These are phyloP conservation scores for Tachysurus fulvidraco DNA, from an alignment of 2,113 vertebrate genomes.

Conservation along the genomic window DNA sequence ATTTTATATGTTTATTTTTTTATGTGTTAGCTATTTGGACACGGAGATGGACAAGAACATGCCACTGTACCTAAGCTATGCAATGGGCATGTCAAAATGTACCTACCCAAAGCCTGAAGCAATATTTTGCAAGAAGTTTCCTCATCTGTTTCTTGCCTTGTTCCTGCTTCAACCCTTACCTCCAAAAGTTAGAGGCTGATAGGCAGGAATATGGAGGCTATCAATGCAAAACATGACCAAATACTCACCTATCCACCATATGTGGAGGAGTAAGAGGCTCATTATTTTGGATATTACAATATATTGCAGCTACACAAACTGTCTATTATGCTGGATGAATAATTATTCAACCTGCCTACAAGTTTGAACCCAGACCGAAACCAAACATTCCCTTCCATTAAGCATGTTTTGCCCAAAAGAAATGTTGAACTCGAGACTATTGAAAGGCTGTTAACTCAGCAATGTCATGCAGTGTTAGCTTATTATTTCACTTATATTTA, in stretches of 20 bases:
- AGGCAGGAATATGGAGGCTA: not conserved
- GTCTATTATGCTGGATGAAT: not conserved
- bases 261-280: not conserved
- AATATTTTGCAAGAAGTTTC: slow-evolving; percentile 13
- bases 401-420: not conserved
- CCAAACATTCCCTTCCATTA: not conserved
- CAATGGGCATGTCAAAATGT: slow-evolving; percentile 5
- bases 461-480: not conserved
- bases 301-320: slow-evolving; percentile 3
- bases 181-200: slow-evolving; percentile 4
- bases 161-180: slow-evolving; percentile 10
- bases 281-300: slow-evolving; percentile 13
- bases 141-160: not conserved
- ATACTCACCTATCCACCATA: not conserved
- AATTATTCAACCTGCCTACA: slow-evolving; percentile 9
- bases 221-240: slow-evolving; percentile 21
- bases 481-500: not conserved
- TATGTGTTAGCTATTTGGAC: not conserved
- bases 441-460: not conserved
- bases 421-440: not conserved
- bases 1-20: not conserved
- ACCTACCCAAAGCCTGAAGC: not conserved
- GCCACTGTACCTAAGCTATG: not conserved
- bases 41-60: not conserved
- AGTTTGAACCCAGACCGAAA: not conserved